Percentiles rank a stretch among this genome's conserved stretches.
phyloP scores from a whole-genome alignment of 2,113 vertebrate species.

The Myrmecophaga tridactyla region DNA sequence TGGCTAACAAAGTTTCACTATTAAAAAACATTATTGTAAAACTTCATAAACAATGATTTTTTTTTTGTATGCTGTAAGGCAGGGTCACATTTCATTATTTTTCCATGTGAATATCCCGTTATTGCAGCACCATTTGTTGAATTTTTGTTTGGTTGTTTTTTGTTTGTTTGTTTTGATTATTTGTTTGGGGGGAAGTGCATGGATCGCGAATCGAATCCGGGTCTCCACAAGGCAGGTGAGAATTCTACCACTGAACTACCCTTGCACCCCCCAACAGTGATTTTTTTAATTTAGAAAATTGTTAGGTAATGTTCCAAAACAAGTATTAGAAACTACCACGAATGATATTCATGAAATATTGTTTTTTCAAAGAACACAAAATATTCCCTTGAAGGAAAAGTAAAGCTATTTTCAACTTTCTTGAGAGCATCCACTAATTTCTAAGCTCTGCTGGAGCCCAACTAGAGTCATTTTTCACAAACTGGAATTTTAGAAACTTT shows the following conservation, averaged over 20 bases:
- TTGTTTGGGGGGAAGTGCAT: too few species aligned
- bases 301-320: not conserved
- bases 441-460: not conserved
- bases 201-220: too few species aligned
- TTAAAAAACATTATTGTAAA: slow-evolving; percentile 14
- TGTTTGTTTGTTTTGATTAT: too few species aligned
- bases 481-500: not conserved
- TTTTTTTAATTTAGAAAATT: not conserved
- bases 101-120: too few species aligned
- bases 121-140: too few species aligned
- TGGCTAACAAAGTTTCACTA: not conserved
- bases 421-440: not conserved
- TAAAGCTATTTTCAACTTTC: not conserved
- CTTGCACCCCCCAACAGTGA: too few species aligned
- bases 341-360: not conserved
- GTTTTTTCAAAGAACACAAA: slow-evolving; percentile 1
- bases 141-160: too few species aligned
- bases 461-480: not conserved
- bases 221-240: too few species aligned
- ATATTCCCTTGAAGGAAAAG: not conserved
- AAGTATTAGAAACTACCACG: not conserved
- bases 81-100: too few species aligned
- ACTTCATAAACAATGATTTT: slow-evolving; percentile 3
- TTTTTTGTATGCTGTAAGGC: too few species aligned
- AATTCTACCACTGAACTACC: too few species aligned